These are phyloP conservation scores for Sterrhoptilus dennistouni DNA, from an alignment of 2,113 vertebrate genomes.

Conservation along the genomic window DNA sequence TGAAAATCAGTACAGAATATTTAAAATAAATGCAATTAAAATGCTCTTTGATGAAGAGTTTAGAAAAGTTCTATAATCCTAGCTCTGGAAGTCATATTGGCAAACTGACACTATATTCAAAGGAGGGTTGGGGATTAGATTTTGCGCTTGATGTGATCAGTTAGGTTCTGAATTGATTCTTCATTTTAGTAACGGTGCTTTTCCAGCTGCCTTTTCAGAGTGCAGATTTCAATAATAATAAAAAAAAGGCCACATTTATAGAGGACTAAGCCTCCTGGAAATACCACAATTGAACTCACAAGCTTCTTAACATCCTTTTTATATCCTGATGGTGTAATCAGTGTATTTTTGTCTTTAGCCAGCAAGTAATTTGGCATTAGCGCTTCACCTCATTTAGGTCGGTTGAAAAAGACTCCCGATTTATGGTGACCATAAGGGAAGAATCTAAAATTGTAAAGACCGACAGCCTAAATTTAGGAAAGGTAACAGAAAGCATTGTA, in stretches of 20 bases:
- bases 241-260: neutral
- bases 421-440: neutral
- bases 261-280: constrained; percentile 30
- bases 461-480: constrained; percentile 30
- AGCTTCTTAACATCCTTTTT: constrained; percentile 46
- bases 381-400: neutral
- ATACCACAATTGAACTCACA: constrained; percentile 7
- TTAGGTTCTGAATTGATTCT: neutral
- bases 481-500: neutral
- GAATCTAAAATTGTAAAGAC: neutral
- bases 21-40: neutral
- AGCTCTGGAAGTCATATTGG: neutral
- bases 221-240: neutral
- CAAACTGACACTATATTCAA: neutral
- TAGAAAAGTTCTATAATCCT: neutral
- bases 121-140: neutral
- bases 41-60: neutral
- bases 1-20: neutral
- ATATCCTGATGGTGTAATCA: constrained; percentile 1
- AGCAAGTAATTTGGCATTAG: constrained; percentile 1
- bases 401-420: neutral
- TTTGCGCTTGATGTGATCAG: neutral
- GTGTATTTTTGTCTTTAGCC: neutral
- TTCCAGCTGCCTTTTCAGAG: neutral
- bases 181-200: neutral